Evolutionary conservation across 1,140 invertebrate species (phyloP), one percentile per base, ranked within the genome.

Genomic region (Chymomyza costata): DNA sequence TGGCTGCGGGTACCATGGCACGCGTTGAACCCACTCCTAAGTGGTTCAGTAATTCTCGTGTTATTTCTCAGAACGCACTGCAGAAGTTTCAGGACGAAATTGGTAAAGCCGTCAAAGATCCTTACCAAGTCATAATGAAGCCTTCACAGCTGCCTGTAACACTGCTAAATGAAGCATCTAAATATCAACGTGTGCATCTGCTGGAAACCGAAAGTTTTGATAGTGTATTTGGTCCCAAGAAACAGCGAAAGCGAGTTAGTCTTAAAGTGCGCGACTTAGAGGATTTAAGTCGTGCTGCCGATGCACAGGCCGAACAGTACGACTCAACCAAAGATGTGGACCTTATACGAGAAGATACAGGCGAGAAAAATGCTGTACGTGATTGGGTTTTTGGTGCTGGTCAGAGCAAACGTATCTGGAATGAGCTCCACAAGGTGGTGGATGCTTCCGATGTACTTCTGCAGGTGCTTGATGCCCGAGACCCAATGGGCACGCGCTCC

Each of bases 351-450:
- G 92, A 97, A 78, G 95, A 99, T 85, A 88, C 91, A 49, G 91
- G 97, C 5, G 89, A 94, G 1, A 90, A 88, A 69, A 91, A 93
- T 65, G 88, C 90, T 1, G 90, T 90, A 31, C 89, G 94, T 50
- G 93, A 94, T 69, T 95, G 94, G 93, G 90, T 97, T 2, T 96
- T 97, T 91, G 91, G 88, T 40, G 95, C 95, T 19, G 98, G 98
- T 2, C 95, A 97, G 84, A 99, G 97, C 73, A 97, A 92, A 88
- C 89, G 98, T 68, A 98, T 99, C 76, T 99, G 98, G 98, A 98
- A 97, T 88, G 98, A 99, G 86, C 86, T 99, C 5, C 99, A 99
- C 84, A 99, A 99, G 90, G 97, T 99, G 6, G 93, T 99, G 38
- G 98, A 99, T 87, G 99, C 97, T 6, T 98, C 97, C 1, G 98